A percentile compares a stretch with the other conserved stretches of the same genome.
These are phyloP conservation scores for Ormia ochracea DNA, from an alignment of 2,888 invertebrate species.

Conservation along the genomic window DNA sequence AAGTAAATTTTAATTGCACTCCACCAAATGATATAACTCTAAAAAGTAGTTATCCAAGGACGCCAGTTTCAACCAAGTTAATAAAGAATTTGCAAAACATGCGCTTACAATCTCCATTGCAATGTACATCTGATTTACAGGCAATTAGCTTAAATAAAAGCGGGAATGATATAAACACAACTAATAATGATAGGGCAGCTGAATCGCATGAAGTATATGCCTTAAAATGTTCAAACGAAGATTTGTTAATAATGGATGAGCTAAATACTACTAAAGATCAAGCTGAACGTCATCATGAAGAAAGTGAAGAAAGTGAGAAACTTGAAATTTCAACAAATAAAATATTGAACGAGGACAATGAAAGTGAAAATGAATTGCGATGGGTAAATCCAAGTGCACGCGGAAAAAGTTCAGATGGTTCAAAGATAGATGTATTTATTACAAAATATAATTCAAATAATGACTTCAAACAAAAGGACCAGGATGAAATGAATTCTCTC, in stretches of 20 bases:
- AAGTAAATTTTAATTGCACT: conserved; percentile 65
- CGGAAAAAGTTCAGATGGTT: conserved; percentile 33
- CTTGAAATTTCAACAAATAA: not conserved
- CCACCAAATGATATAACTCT: conserved; percentile 46
- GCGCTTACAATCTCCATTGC: conserved; percentile 27
- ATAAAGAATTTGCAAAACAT: conserved; percentile 54
- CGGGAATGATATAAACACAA: not conserved
- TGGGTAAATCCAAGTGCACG: conserved; percentile 77
- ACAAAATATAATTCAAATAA: not conserved
- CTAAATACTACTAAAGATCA: not conserved
- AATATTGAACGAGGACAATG: not conserved
- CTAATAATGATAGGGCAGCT: not conserved
- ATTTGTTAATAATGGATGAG: not conserved
- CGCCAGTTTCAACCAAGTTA: conserved; percentile 65
- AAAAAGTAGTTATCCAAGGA: conserved; percentile 68
- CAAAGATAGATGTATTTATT: conserved; percentile 64
- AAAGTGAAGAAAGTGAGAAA: not conserved
- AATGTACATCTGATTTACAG: not conserved
- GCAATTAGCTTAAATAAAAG: conserved; percentile 12
- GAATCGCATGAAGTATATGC: not conserved
- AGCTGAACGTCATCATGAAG: not conserved
- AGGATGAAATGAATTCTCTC: not conserved
- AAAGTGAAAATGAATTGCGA: conserved; percentile 74
- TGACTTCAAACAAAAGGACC: not conserved
- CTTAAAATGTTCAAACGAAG: not conserved